A percentile compares a stretch with the other conserved stretches of the same genome.
phyloP scores from a whole-genome alignment of 1,140 invertebrate genomes.

The Drosophila persimilis region DNA sequence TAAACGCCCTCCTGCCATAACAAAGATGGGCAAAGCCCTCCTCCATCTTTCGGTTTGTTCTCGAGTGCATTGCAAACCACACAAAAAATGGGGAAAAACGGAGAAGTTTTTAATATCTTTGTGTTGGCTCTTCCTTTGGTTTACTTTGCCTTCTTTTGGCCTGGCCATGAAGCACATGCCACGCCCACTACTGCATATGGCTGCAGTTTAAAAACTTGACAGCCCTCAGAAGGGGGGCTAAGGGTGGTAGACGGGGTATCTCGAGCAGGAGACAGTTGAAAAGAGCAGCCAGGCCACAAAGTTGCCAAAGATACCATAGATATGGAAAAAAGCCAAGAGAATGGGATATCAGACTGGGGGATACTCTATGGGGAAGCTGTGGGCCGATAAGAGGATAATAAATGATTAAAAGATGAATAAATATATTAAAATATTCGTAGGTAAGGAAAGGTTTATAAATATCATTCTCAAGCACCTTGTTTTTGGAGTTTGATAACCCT shows the following conservation, averaged over 20 bases:
- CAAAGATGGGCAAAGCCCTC: not conserved
- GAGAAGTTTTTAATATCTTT: conserved; percentile 50
- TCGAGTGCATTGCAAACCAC: not conserved
- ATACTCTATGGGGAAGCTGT: conserved; percentile 1
- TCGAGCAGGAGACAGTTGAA: conserved; percentile 10
- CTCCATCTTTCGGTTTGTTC: not conserved
- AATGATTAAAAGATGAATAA: too few species aligned
- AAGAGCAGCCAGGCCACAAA: conserved; percentile 33
- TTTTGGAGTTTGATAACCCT: too few species aligned
- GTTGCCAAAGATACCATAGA: conserved; percentile 41
- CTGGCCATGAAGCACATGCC: conserved; percentile 1
- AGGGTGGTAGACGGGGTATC: conserved; percentile 6
- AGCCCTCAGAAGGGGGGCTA: conserved; percentile 15
- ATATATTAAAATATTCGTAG: too few species aligned
- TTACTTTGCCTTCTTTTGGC: conserved; percentile 7
- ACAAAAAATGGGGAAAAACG: not conserved
- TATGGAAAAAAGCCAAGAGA: conserved; percentile 3
- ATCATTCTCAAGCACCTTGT: too few species aligned
- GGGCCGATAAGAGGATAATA: too few species aligned
- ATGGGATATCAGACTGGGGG: not conserved
- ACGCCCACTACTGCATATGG: conserved; percentile 24
- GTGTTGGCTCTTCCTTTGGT: not conserved
- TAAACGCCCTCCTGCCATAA: conserved; percentile 14
- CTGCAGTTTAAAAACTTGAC: conserved; percentile 49
- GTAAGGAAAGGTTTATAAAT: too few species aligned